Percentiles rank a stretch among this genome's conserved stretches.
phyloP scores from a whole-genome alignment of 2,888 invertebrate genomes.

The Euphydryas editha region DNA sequence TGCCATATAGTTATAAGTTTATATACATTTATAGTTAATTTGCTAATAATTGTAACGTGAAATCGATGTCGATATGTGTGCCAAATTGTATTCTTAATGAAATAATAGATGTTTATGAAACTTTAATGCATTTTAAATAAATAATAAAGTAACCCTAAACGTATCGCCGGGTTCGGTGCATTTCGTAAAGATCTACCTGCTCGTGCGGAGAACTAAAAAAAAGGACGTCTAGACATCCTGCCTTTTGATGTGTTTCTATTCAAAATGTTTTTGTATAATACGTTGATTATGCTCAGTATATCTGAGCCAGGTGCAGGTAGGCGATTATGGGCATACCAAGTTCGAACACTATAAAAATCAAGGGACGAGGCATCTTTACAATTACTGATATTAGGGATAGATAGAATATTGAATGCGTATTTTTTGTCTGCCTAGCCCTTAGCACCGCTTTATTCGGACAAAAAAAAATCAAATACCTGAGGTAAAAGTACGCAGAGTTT shows the following conservation, averaged over 20 bases:
- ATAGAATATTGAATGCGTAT: conserved; percentile 43
- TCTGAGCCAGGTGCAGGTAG: conserved; percentile 79
- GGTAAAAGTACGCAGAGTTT: conserved; percentile 36
- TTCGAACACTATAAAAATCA: conserved; percentile 65
- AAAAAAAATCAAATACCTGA: conserved; percentile 35
- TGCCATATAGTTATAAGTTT: conserved; percentile 33
- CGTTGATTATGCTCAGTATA: conserved; percentile 66
- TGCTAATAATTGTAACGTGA: conserved; percentile 26
- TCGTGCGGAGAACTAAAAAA: conserved; percentile 68
- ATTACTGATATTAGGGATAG: conserved; percentile 45
- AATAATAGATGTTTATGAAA: conserved; percentile 46
- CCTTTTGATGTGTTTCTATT: conserved; percentile 74
- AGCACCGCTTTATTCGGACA: conserved; percentile 31
- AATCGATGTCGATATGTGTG: conserved; percentile 41
- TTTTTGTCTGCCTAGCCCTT: conserved; percentile 48
- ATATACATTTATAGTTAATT: conserved; percentile 25
- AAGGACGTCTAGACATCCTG: conserved; percentile 80
- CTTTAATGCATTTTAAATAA: conserved; percentile 44
- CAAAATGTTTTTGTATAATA: conserved; percentile 72
- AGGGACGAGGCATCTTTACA: conserved; percentile 58
- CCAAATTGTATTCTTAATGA: conserved; percentile 45
- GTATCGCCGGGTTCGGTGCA: conserved; percentile 8
- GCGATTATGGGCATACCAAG: conserved; percentile 47
- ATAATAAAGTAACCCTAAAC: not conserved
- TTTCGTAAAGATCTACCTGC: conserved; percentile 69